These are phyloP conservation scores for Nettapus auritus DNA, from an alignment of 2,113 vertebrate genomes.

Conservation along the genomic window DNA sequence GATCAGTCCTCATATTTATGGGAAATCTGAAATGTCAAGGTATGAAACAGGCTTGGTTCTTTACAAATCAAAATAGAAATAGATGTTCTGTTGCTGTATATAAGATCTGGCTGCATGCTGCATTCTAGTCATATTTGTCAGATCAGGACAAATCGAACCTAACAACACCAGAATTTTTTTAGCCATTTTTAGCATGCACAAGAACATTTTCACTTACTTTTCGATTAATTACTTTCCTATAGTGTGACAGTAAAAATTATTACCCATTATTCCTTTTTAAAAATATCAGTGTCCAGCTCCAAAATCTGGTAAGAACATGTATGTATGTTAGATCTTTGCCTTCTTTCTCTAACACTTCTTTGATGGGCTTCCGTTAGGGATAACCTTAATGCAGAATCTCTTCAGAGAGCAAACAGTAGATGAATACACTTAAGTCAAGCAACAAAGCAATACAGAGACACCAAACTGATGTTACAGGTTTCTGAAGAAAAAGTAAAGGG, in stretches of 20 bases:
- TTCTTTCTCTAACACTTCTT: not conserved
- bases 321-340: not conserved
- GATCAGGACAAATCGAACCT: not conserved
- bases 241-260: not conserved
- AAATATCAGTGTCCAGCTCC: not conserved
- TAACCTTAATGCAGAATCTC: not conserved
- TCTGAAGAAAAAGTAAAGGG: not conserved
- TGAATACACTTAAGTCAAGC: not conserved
- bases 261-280: not conserved
- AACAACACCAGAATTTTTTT: not conserved
- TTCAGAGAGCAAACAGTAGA: not conserved
- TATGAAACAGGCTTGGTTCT: not conserved
- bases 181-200: not conserved
- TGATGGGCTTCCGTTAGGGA: not conserved
- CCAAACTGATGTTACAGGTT: not conserved
- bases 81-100: not conserved
- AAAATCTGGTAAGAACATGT: not conserved
- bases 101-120: not conserved
- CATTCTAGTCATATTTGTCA: not conserved
- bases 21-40: not conserved
- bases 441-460: not conserved
- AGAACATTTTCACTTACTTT: not conserved
- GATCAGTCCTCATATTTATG: not conserved
- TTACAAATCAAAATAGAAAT: not conserved
- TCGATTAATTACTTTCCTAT: not conserved